Conservation (phyloP, 2,113 vertebrate genomes). For the Pelecanoides urinatrix region DNA sequence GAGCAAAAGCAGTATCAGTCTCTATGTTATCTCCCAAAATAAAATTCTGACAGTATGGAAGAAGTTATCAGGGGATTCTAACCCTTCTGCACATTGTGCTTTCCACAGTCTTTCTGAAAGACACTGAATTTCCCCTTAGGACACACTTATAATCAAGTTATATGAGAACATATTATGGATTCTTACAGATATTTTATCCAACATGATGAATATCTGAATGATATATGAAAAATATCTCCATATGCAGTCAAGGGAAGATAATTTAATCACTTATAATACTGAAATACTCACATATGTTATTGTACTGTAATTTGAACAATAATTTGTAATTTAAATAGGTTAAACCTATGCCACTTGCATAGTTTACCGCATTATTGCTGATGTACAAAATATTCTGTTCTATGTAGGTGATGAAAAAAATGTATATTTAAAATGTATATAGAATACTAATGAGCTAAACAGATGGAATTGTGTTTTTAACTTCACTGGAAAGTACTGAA, state of each 20-base stretch:
- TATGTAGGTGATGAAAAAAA: not conserved
- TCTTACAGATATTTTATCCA: constrained; percentile 15
- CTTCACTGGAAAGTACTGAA: constrained; percentile 8
- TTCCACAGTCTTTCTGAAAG: not conserved
- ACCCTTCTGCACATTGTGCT: not conserved
- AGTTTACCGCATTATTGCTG: not conserved
- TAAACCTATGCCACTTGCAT: not conserved
- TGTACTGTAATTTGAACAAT: not conserved
- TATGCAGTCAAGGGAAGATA: not conserved
- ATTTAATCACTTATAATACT: not conserved
- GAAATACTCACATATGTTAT: not conserved
- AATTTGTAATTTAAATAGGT: not conserved
- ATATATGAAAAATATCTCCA: not conserved
- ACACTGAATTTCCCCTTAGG: not conserved
- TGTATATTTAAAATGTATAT: constrained; percentile 1
- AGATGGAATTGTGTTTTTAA: constrained; percentile 41
- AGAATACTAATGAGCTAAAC: not conserved
- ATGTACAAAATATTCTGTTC: not conserved
- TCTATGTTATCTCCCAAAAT: not conserved
- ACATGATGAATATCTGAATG: not conserved
- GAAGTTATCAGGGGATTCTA: not conserved
- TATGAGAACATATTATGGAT: not conserved
- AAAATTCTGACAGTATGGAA: not conserved
- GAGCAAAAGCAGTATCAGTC: not conserved
- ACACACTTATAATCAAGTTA: not conserved